These are phyloP conservation scores for Phthorimaea operculella DNA, from an alignment of 1,140 invertebrate genomes.

Conservation along the genomic window DNA sequence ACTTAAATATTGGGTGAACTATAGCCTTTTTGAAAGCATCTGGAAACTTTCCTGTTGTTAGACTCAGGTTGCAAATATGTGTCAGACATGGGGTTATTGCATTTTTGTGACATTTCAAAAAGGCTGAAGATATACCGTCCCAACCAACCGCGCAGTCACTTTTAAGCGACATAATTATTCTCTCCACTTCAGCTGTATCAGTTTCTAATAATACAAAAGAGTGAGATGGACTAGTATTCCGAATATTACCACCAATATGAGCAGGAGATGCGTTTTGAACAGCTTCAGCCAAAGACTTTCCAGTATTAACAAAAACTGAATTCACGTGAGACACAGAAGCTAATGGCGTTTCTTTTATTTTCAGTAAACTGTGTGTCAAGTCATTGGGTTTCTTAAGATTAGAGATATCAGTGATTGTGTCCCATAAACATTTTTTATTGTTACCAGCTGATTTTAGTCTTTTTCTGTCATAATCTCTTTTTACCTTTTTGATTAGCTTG, in stretches of 20 bases:
- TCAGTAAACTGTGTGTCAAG: not conserved
- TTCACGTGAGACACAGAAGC: constrained; percentile 8
- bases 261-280: not conserved
- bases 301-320: constrained; percentile 7
- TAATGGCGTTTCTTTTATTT: not conserved
- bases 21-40: constrained; percentile 3
- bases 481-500: constrained; percentile 8
- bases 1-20: constrained; percentile 8
- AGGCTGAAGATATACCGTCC: not conserved
- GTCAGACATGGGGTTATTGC: constrained; percentile 1
- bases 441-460: constrained; percentile 3
- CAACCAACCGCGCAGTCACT: constrained; percentile 1
- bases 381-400: constrained; percentile 1
- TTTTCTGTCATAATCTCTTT: constrained; percentile 7
- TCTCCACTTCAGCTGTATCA: not conserved
- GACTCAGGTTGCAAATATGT: constrained; percentile 4
- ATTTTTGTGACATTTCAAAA: not conserved
- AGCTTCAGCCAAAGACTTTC: constrained; percentile 2
- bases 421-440: constrained; percentile 11
- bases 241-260: not conserved
- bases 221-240: not conserved
- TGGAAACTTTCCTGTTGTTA: constrained; percentile 1
- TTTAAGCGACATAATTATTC: not conserved
- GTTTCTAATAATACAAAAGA: constrained; percentile 1
- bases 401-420: constrained; percentile 7